Percentiles rank a stretch among this genome's conserved stretches.
phyloP scores from a whole-genome alignment of 2,113 vertebrate species.

The Lathamus discolor region DNA sequence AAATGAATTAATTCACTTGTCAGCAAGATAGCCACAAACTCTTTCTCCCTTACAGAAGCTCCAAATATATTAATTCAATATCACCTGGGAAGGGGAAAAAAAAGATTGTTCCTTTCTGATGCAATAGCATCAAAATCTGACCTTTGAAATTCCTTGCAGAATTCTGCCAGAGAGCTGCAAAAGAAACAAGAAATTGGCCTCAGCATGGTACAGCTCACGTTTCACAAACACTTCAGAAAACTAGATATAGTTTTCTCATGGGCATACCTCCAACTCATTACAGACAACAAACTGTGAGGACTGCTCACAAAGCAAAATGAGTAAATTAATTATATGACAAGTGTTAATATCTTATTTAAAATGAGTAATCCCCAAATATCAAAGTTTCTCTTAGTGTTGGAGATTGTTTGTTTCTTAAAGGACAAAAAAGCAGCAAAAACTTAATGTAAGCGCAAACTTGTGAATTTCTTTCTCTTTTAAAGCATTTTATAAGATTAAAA shows the following conservation, averaged over 20 bases:
- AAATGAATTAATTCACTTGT: slow-evolving; percentile 11
- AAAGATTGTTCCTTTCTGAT: background rate
- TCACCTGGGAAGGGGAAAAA: background rate
- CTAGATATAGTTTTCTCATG: background rate
- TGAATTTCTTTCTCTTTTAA: background rate
- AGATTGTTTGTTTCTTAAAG: background rate
- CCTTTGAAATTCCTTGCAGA: background rate
- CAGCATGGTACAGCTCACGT: background rate
- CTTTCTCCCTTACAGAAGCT: background rate
- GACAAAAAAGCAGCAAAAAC: background rate
- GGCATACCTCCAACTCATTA: background rate
- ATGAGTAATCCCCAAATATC: background rate
- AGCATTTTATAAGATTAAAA: background rate
- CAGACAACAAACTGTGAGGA: slow-evolving; percentile 5
- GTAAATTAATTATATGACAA: slow-evolving; percentile 29
- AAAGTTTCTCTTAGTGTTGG: background rate
- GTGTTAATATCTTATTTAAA: slow-evolving; percentile 31
- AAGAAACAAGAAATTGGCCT: background rate
- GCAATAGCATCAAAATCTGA: background rate
- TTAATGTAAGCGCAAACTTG: background rate
- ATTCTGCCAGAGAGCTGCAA: background rate
- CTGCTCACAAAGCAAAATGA: background rate
- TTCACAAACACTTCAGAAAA: background rate
- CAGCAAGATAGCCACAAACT: background rate
- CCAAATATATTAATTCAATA: slow-evolving; percentile 18